A percentile compares a stretch with the other conserved stretches of the same genome.
These are phyloP conservation scores for Azemiops feae DNA, from an alignment of 2,113 vertebrate species.

Conservation along the genomic window DNA sequence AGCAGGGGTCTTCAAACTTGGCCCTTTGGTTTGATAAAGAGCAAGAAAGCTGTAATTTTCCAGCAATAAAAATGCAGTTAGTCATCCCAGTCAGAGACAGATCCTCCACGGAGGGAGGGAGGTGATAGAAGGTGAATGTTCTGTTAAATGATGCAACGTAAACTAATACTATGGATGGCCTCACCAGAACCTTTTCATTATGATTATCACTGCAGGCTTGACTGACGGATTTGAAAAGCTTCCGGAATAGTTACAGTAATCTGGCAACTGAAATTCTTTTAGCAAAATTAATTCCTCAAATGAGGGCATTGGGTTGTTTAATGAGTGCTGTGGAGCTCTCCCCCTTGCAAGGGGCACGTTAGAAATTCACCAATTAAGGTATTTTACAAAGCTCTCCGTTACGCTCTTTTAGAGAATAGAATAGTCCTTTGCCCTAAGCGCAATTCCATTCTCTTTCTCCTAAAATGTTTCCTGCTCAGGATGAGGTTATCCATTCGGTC, in stretches of 20 bases:
- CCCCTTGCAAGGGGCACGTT: not conserved
- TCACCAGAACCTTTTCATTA: slow-evolving; percentile 47
- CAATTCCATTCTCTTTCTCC: not conserved
- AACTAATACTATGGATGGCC: slow-evolving; percentile 61
- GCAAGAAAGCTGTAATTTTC: slow-evolving; percentile 30
- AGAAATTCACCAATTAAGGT: slow-evolving; percentile 8
- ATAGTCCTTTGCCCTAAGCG: not conserved
- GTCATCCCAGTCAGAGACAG: slow-evolving; percentile 45
- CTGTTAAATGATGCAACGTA: slow-evolving; percentile 64
- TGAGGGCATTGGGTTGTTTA: slow-evolving; percentile 9
- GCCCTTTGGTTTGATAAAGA: slow-evolving; percentile 1
- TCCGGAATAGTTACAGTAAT: not conserved
- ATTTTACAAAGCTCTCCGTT: slow-evolving; percentile 2
- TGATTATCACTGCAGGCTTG: slow-evolving; percentile 29
- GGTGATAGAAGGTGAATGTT: slow-evolving; percentile 56
- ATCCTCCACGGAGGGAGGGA: slow-evolving; percentile 48
- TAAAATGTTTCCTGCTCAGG: not conserved
- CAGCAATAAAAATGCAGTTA: slow-evolving; percentile 37
- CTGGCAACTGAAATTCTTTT: slow-evolving; percentile 35
- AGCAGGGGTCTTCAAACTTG: too few relatives aligned
- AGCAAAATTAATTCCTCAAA: slow-evolving; percentile 46
- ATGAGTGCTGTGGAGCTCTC: slow-evolving; percentile 33
- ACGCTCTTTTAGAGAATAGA: not conserved
- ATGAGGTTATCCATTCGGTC: not conserved
- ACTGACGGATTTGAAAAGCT: slow-evolving; percentile 30